These are phyloP conservation scores for Terrapene triunguis DNA, from an alignment of 2,113 vertebrate genomes.

Conservation along the genomic window DNA sequence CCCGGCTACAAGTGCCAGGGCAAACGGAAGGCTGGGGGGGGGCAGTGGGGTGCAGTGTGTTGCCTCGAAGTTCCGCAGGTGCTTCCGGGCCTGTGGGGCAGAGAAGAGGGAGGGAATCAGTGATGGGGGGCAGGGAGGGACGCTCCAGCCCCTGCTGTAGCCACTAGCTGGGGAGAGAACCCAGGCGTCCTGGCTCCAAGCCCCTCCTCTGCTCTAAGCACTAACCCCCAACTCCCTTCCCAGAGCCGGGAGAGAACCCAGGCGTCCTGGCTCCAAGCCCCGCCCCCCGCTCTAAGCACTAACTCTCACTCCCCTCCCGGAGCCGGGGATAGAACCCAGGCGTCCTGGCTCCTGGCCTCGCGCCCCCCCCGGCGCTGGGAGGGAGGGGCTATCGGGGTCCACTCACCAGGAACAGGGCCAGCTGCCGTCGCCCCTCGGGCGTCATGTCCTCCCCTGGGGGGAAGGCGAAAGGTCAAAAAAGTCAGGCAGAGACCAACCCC, in stretches of 20 bases:
- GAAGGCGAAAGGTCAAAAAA: background rate
- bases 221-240: background rate
- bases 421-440: slow-evolving; percentile 80
- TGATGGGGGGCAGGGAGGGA: background rate
- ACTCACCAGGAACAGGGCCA: slow-evolving; percentile 90
- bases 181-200: background rate
- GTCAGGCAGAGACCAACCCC: background rate
- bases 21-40: slow-evolving; percentile 83
- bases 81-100: slow-evolving; percentile 86
- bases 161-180: background rate
- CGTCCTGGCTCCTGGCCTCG: too few relatives aligned
- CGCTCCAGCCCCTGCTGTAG: background rate
- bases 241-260: background rate
- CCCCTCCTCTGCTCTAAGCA: background rate
- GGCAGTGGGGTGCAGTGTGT: slow-evolving; percentile 93
- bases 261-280: background rate
- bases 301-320: background rate
- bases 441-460: slow-evolving; percentile 88
- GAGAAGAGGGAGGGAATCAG: background rate
- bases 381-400: background rate
- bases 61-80: slow-evolving; percentile 90
- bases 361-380: background rate
- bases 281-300: background rate
- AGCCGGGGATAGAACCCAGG: too few relatives aligned
- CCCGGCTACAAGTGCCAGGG: slow-evolving; percentile 85